These are phyloP conservation scores for Montipora capitata DNA, from an alignment of 92 coral and sea anemone genomes.

Conservation along the genomic window DNA sequence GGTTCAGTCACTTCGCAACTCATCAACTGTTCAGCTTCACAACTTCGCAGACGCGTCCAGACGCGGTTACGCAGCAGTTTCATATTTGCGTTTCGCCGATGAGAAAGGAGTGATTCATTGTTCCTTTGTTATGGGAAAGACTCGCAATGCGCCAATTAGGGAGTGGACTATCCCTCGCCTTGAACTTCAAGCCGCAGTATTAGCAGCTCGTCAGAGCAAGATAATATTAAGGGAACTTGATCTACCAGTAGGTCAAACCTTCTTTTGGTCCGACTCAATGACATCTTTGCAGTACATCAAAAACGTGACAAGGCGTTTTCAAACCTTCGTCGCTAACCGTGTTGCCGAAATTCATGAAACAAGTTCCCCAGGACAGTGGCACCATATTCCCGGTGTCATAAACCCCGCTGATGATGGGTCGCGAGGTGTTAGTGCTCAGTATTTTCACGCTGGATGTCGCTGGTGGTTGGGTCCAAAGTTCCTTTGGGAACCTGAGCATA, in stretches of 20 bases:
- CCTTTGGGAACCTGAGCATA: conserved; percentile 47
- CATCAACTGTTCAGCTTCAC: conserved; percentile 19
- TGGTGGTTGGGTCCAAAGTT: conserved; percentile 64
- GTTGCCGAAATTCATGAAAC: conserved; percentile 69
- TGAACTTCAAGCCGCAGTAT: conserved; percentile 46
- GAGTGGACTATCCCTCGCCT: conserved; percentile 55
- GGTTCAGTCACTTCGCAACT: neutral
- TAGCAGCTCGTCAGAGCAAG: conserved; percentile 34
- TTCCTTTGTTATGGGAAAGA: conserved; percentile 49
- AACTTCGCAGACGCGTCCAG: conserved; percentile 26
- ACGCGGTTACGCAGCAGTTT: conserved; percentile 40
- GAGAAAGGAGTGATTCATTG: conserved; percentile 47
- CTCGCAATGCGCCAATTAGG: conserved; percentile 50
- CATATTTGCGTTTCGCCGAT: conserved; percentile 34
- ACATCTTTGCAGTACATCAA: conserved; percentile 68
- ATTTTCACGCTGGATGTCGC: conserved; percentile 18
- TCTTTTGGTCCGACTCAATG: conserved; percentile 76
- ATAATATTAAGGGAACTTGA: conserved; percentile 40
- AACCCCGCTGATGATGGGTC: conserved; percentile 81
- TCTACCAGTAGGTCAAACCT: conserved; percentile 23
- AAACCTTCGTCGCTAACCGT: conserved; percentile 66
- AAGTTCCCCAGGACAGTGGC: conserved; percentile 61
- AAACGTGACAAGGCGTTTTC: conserved; percentile 71
- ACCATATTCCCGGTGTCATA: conserved; percentile 59
- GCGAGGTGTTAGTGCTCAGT: conserved; percentile 51